Conservation (phyloP, 2,113 vertebrate species). For the Telmatochromis sp. region DNA sequence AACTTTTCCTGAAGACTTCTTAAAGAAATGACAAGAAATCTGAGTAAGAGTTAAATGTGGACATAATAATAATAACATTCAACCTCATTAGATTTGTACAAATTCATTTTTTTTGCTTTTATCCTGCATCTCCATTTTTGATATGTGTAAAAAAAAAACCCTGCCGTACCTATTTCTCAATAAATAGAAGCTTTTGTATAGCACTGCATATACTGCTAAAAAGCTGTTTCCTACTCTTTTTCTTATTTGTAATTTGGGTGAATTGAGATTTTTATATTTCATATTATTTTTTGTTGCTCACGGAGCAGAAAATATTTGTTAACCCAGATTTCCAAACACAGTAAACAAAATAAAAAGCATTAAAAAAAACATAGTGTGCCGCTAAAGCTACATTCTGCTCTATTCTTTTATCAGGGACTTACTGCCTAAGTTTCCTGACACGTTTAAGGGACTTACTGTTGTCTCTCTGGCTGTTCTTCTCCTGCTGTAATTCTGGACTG, state of each 20-base stretch:
- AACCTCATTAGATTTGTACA: not conserved
- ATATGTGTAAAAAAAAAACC: accelerated
- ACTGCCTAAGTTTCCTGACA: not conserved
- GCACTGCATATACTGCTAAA: not conserved
- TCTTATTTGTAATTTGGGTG: not conserved
- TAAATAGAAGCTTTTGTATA: not conserved
- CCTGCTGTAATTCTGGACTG: not conserved
- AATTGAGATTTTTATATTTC: not conserved
- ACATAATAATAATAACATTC: not conserved
- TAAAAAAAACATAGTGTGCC: too few species aligned
- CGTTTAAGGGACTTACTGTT: not conserved
- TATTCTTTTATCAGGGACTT: not conserved
- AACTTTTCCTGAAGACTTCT: not conserved
- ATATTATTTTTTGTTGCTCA: not conserved
- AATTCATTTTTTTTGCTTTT: not conserved
- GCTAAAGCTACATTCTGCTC: not conserved
- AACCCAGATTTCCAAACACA: not conserved
- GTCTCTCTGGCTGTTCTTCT: not conserved
- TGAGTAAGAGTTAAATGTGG: not conserved
- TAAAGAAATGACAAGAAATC: not conserved
- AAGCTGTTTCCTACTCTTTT: not conserved
- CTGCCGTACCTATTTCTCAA: not conserved
- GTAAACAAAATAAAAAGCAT: not conserved
- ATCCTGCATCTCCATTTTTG: not conserved
- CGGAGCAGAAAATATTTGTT: not conserved